A percentile compares a stretch with the other conserved stretches of the same genome.
Conservation (phyloP, 2,797 vertebrate genomes). For the Bovichtus variegatus region DNA sequence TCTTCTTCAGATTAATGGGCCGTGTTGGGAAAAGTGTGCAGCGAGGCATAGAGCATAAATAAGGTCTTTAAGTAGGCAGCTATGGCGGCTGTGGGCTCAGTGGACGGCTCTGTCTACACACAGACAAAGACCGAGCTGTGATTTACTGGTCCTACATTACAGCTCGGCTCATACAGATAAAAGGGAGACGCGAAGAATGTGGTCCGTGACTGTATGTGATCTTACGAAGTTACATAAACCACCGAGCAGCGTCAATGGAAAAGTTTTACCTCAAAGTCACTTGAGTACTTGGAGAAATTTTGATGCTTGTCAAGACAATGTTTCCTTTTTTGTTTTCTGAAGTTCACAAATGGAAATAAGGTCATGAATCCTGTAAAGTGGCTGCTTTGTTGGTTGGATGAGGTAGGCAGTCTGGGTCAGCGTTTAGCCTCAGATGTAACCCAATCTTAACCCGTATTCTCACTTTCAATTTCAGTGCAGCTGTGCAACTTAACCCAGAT, state of each 20-base stretch:
- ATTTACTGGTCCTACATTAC: conserved; percentile 74
- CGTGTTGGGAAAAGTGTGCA: conserved; percentile 83
- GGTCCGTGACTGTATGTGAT: conserved; percentile 47
- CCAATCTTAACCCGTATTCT: conserved; percentile 61
- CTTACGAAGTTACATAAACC: conserved; percentile 59
- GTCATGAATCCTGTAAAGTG: conserved; percentile 67
- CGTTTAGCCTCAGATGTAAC: conserved; percentile 57
- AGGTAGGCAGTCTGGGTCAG: conserved; percentile 59
- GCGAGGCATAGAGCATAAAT: conserved; percentile 82
- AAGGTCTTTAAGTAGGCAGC: conserved; percentile 81
- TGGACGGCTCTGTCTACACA: conserved; percentile 68
- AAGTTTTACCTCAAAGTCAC: conserved; percentile 58
- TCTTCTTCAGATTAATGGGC: conserved; percentile 81
- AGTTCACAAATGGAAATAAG: conserved; percentile 46
- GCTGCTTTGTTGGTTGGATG: conserved; percentile 51
- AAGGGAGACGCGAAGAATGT: conserved; percentile 67
- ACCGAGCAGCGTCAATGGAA: conserved; percentile 42
- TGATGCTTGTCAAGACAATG: conserved; percentile 38
- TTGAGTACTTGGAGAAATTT: conserved; percentile 41
- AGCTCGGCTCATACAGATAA: conserved; percentile 71
- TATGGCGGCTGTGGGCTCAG: conserved; percentile 76
- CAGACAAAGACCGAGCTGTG: conserved; percentile 76
- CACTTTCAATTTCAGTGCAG: conserved; percentile 69
- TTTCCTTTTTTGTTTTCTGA: conserved; percentile 52
- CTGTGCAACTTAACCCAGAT: conserved; percentile 40